phyloP scores from a whole-genome alignment of 2,113 vertebrate genomes.

The Actinemys pallida region DNA sequence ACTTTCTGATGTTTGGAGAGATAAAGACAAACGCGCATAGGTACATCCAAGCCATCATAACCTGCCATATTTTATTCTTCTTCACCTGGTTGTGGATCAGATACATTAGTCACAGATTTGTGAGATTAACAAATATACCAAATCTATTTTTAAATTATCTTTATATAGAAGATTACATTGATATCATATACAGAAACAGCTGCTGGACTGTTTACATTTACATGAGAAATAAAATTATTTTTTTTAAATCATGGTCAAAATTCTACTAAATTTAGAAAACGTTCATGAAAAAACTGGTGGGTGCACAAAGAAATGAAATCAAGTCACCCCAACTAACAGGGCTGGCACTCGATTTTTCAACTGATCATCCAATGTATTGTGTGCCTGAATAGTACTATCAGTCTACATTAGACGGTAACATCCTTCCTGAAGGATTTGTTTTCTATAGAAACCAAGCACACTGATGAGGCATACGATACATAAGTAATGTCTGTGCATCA shows the following conservation, averaged over 20 bases:
- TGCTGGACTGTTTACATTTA: background rate
- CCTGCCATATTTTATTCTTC: background rate
- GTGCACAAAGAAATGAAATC: background rate
- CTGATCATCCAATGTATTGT: background rate
- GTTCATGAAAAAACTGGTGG: background rate
- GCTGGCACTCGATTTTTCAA: background rate
- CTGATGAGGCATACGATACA: background rate
- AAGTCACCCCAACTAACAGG: background rate
- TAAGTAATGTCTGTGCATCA: background rate
- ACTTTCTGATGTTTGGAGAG: background rate
- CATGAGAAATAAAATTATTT: background rate
- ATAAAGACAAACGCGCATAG: background rate
- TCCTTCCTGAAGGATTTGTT: background rate
- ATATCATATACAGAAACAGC: background rate
- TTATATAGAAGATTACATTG: background rate
- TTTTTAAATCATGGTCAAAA: background rate
- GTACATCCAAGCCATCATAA: background rate
- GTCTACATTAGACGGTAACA: background rate
- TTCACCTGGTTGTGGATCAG: background rate
- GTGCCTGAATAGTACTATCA: background rate
- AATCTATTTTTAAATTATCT: background rate
- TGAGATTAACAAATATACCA: background rate
- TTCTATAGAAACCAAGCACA: background rate
- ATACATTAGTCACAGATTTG: too few species aligned
- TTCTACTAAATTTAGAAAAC: rapidly evolving